phyloP scores from a whole-genome alignment of 2,113 vertebrate species.

The Acrocephalus arundinaceus region DNA sequence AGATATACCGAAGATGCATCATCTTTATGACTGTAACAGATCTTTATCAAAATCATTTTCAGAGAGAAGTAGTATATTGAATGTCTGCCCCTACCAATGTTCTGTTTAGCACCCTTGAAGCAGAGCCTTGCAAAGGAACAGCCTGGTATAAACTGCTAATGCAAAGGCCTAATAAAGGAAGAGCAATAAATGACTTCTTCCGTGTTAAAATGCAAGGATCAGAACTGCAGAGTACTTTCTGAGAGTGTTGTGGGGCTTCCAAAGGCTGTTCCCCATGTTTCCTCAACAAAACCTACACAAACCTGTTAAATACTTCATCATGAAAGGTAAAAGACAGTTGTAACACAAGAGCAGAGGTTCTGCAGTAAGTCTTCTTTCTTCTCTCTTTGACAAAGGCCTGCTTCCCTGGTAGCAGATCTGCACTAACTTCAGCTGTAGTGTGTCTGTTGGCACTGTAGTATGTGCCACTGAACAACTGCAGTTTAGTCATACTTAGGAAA shows the following conservation, averaged over 20 bases:
- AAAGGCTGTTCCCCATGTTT: not conserved
- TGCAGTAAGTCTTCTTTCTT: not conserved
- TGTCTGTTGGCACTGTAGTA: not conserved
- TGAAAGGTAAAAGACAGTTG: not conserved
- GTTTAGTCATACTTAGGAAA: not conserved
- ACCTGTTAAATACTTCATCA: not conserved
- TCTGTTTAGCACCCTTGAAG: not conserved
- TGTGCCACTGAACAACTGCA: not conserved
- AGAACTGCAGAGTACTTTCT: not conserved
- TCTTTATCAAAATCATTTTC: not conserved
- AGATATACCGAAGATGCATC: not conserved
- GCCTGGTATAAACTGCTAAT: not conserved
- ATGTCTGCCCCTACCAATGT: not conserved
- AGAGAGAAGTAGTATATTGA: not conserved
- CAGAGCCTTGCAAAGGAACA: not conserved
- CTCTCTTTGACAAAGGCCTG: not conserved
- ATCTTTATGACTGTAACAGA: not conserved
- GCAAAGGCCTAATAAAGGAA: not conserved
- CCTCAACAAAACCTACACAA: not conserved
- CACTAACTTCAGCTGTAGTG: not conserved
- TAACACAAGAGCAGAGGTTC: not conserved
- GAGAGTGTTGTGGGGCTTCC: not conserved
- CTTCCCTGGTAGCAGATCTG: not conserved
- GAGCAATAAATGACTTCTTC: not conserved
- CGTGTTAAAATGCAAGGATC: not conserved